Evolutionary conservation across 2,888 invertebrate genomes (phyloP).

Genomic region (Eulithis testata): DNA sequence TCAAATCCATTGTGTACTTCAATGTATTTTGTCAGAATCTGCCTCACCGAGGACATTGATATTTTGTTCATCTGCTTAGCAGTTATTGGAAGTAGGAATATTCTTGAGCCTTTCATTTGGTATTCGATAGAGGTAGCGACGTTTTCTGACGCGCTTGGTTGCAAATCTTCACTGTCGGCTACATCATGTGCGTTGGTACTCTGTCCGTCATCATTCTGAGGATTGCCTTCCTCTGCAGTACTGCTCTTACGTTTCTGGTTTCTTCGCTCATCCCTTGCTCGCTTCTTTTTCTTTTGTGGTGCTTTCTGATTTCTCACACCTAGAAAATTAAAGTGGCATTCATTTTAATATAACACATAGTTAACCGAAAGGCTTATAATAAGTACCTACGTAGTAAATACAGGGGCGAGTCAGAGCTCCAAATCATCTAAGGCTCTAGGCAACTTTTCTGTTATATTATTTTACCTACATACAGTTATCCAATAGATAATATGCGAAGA

Average conservation of each 20-base stretch:
- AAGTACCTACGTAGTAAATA: too few species aligned
- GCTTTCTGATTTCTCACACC: constrained; percentile 32
- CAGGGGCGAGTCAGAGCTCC: too few species aligned
- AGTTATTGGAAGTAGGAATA: constrained; percentile 59
- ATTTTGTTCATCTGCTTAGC: constrained; percentile 47
- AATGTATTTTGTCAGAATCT: constrained; percentile 52
- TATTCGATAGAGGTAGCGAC: constrained; percentile 44
- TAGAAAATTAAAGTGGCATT: background rate
- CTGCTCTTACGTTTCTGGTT: constrained; percentile 3
- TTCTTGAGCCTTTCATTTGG: constrained; percentile 48
- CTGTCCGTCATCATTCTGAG: constrained; percentile 13
- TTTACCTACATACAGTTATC: too few species aligned
- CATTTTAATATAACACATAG: too few species aligned
- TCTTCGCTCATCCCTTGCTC: constrained; percentile 12
- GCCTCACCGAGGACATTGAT: constrained; percentile 43
- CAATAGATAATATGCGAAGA: too few species aligned
- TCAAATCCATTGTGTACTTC: constrained; percentile 36
- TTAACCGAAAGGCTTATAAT: too few species aligned
- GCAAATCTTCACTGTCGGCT: constrained; percentile 18
- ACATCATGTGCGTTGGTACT: constrained; percentile 16
- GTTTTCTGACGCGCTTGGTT: constrained; percentile 22
- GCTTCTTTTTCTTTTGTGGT: constrained; percentile 29
- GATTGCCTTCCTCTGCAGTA: background rate
- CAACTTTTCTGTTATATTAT: too few species aligned
- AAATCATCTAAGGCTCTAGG: too few species aligned